phyloP scores from a whole-genome alignment of 2,888 invertebrate species.

The Saturnia japonica region DNA sequence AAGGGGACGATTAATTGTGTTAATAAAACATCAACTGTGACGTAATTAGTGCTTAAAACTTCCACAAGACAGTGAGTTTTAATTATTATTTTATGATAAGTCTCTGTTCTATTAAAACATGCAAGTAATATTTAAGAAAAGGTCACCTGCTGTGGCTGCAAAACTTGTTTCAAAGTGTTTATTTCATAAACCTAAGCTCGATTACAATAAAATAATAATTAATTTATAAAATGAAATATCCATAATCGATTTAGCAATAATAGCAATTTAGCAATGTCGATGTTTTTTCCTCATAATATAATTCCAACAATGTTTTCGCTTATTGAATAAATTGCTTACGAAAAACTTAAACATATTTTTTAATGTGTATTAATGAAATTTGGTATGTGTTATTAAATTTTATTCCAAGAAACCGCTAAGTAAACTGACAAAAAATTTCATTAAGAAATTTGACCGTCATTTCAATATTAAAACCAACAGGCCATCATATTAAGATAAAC shows the following conservation, averaged over 20 bases:
- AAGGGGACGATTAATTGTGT: conserved; percentile 38
- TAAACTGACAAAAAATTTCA: conserved; percentile 16
- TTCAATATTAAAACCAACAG: conserved; percentile 15
- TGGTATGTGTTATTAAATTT: conserved; percentile 14
- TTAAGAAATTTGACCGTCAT: conserved; percentile 20
- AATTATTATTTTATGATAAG: conserved; percentile 41
- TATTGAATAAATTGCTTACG: not conserved
- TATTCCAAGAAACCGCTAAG: conserved; percentile 11
- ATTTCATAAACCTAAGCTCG: not conserved
- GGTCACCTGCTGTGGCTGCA: not conserved
- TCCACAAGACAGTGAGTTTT: not conserved
- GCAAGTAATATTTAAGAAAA: not conserved
- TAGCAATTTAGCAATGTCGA: not conserved
- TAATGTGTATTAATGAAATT: conserved; percentile 8
- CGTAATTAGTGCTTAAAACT: conserved; percentile 34
- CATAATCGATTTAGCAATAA: not conserved
- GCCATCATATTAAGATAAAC: conserved; percentile 5
- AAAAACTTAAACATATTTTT: not conserved
- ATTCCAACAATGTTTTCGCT: not conserved
- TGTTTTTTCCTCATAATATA: not conserved
- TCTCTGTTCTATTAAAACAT: conserved; percentile 21
- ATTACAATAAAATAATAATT: not conserved
- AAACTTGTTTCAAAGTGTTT: not conserved
- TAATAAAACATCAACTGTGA: conserved; percentile 61
- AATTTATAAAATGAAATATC: not conserved